Evolutionary conservation across 2,888 invertebrate genomes (phyloP), one percentile per base, ranked within the genome.

Genomic region (Lasius platythorax): DNA sequence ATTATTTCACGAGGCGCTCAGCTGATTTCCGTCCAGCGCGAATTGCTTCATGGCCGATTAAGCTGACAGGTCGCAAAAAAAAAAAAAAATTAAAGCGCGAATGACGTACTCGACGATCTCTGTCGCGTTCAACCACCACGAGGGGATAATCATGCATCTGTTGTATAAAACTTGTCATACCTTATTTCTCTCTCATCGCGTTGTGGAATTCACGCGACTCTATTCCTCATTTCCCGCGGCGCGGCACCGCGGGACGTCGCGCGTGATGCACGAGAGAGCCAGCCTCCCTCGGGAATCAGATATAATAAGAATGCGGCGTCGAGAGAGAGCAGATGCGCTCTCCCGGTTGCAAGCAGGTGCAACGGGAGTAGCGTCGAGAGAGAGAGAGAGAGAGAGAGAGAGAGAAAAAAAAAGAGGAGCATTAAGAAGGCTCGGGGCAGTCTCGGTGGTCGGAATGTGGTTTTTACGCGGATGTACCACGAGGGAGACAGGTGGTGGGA

Each of bases 1-100:
- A 88, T 88, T 88, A 88, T 88, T 88, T 78, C 82, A 88, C 83
- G 88, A 85, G 85, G 81, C 46, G 72, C 82, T 85, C 85, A 84
- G 84, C 73, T 88, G 85, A 87, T 85, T 87, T 87, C 87, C 87
- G 66, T 79, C 61, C 28, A 61, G 46, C 46, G 58, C 18, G 18
- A 63, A 81, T 72, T 46, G 37, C 58, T n/a, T 64, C 66, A 40
- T 40, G 33, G 18, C 58, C 37, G 82, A 67, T 81, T 50, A 81
- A 79, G 6, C 23, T 9, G 28, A 15, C 40, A 28, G 37, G 18
- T 53, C 40, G n/a, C 40, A n/a, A 37, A 53, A 37, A n/a, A 46
- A 33, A 81, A 46, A 33, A 81, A 23, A 23, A 23, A 23, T 63
- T 43, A 53, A 78, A 30, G 2, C 18, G 9, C 5, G 18, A 64